A percentile compares a stretch with the other conserved stretches of the same genome.
phyloP scores from a whole-genome alignment of 1,140 invertebrate species.

The Brachionus rotundiformis region DNA sequence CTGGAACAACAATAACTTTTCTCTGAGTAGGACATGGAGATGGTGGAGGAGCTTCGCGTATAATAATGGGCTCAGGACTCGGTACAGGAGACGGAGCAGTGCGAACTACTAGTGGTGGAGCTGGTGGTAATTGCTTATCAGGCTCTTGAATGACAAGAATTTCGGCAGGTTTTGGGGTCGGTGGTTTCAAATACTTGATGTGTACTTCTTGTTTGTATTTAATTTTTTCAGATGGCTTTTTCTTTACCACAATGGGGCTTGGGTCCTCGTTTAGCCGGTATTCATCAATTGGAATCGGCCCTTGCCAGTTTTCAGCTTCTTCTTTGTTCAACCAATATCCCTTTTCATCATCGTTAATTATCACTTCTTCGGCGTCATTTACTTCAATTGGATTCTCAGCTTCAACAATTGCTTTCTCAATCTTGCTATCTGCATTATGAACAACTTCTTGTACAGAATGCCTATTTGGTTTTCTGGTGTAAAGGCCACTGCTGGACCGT shows the following conservation, averaged over 20 bases:
- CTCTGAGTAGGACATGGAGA: neutral
- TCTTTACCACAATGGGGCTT: slow-evolving; percentile 25
- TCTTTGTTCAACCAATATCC: slow-evolving; percentile 42
- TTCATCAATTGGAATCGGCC: slow-evolving; percentile 31
- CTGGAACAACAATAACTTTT: slow-evolving; percentile 30
- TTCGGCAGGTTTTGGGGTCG: slow-evolving; percentile 18
- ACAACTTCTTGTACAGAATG: neutral
- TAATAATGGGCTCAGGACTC: slow-evolving; percentile 35
- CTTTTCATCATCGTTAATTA: slow-evolving; percentile 27
- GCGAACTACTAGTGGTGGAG: slow-evolving; percentile 43
- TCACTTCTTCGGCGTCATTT: slow-evolving; percentile 12
- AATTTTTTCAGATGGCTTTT: slow-evolving; percentile 46
- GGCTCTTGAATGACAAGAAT: slow-evolving; percentile 42
- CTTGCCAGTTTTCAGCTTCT: slow-evolving; percentile 36
- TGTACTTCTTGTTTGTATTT: slow-evolving; percentile 47
- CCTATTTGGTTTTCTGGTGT: neutral
- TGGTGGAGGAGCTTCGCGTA: slow-evolving; percentile 43
- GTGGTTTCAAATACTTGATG: slow-evolving; percentile 42
- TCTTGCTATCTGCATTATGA: neutral
- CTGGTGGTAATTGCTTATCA: slow-evolving; percentile 37
- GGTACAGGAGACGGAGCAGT: neutral
- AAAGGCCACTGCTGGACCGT: neutral
- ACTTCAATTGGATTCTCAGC: slow-evolving; percentile 24
- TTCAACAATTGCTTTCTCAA: slow-evolving; percentile 35
- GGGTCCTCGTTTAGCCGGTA: slow-evolving; percentile 34